Base-by-base conservation (phyloP, 1,140 invertebrate species). In the Ceratosolen fusciceps region DNA sequence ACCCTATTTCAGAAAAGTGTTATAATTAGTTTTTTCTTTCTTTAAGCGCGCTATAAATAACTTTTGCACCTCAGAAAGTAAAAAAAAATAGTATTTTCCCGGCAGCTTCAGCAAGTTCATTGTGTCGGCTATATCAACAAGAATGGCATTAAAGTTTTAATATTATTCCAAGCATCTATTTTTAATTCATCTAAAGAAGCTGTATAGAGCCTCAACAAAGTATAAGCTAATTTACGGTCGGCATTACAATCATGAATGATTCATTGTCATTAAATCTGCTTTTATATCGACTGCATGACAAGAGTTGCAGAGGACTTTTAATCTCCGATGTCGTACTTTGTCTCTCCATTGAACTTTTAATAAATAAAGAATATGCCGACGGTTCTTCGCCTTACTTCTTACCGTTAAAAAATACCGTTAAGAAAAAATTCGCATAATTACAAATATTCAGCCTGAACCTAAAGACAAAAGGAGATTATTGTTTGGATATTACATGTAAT, bases 171-270 rank as follows among this genome's bases (percentile, higher is more conserved):
- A 10, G 10, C 16, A 9, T 31, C 56, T 58, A 62, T 34, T 62
- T 62, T 62, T 34, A 16, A 9, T n/a, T 37, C 2, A n/a, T 34
- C 34, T 9, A 5, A 7, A 37, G 31, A 65, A 65, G 60, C 31
- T 12, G 31, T 24, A 37, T 65, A 21, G 9, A 37, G 26, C 29
- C 37, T 21, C 31, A 37, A n/a, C 31, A 65, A 19, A 19, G 49
- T 52, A 52, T 4, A 65, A 37, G 31, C 4, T 65, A 65, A 65
- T 65, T 65, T 65, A 65, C 19, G 60, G 9, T 34, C 19, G 8
- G 34, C 7, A 65, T 65, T 65, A 65, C 4, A 5, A 37, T 65
- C 60, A n/a, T 37, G 60, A 65, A 65, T 65, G 60, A 65, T 65
- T 65, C 60, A 65, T 37, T 9, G 31, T 34, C 31, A 37, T 65